Evolutionary conservation across 2,888 invertebrate species (phyloP).

Genomic region (Coleophora deauratella): DNA sequence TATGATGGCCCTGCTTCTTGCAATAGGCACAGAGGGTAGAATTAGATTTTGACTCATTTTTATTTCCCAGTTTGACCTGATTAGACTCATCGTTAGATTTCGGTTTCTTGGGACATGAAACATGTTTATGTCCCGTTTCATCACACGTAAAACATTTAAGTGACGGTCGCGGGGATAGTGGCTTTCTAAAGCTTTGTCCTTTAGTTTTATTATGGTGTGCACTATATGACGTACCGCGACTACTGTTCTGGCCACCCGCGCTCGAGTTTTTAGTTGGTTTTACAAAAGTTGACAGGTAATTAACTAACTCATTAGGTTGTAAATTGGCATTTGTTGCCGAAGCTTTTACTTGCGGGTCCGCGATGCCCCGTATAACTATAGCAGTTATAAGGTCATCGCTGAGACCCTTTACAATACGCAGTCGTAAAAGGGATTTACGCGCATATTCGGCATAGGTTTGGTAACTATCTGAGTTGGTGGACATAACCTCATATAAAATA

Average conservation of each 20-base stretch:
- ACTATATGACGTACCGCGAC: no score
- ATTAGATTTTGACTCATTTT: not conserved
- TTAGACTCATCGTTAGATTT: no score
- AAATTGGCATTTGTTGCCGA: slow-evolving; percentile 8
- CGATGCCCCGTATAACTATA: slow-evolving; percentile 13
- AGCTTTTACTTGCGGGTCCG: slow-evolving; percentile 2
- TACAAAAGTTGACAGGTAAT: slow-evolving; percentile 7
- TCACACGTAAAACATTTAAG: slow-evolving; percentile 4
- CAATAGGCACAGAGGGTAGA: slow-evolving; percentile 5
- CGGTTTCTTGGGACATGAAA: not conserved
- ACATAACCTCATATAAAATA: no score
- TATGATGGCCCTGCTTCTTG: slow-evolving; percentile 9
- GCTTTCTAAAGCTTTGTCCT: no score
- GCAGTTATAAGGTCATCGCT: slow-evolving; percentile 10
- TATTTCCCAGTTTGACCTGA: not conserved
- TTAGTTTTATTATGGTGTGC: no score
- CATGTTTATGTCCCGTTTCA: not conserved
- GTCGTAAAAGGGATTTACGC: slow-evolving; percentile 10
- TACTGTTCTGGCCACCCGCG: no score
- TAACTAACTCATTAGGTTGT: slow-evolving; percentile 3
- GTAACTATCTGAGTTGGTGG: slow-evolving; percentile 12
- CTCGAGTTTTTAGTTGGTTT: no score
- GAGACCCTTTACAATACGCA: slow-evolving; percentile 10
- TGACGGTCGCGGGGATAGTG: no score
- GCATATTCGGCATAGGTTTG: slow-evolving; percentile 17